phyloP scores from a whole-genome alignment of 2,113 vertebrate species.

The Eidolon helvum region DNA sequence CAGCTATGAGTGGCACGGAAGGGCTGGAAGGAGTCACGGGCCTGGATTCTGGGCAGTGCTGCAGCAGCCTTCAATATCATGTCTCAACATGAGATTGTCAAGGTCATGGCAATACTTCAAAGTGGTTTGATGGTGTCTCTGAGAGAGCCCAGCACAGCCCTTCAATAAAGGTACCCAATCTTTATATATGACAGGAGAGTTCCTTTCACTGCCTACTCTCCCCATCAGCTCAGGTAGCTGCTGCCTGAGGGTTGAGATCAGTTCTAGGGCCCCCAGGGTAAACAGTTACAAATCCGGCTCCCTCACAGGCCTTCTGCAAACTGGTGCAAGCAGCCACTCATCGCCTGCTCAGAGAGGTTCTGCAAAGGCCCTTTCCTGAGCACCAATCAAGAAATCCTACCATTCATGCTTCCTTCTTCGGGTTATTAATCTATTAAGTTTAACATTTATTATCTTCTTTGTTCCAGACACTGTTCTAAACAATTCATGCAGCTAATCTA shows the following conservation, averaged over 20 bases:
- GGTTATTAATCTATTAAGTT: background rate
- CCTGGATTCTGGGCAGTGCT: background rate
- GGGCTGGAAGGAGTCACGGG: too few species aligned
- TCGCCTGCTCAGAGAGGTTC: background rate
- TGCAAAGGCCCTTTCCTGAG: background rate
- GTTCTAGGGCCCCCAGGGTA: background rate
- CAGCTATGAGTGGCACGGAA: too few species aligned
- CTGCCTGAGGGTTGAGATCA: background rate
- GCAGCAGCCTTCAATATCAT: background rate
- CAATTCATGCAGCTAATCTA: background rate
- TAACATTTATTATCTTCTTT: background rate
- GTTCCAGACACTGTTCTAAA: background rate
- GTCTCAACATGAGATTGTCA: background rate
- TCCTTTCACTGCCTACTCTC: background rate
- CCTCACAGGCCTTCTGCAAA: background rate
- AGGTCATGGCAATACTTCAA: background rate
- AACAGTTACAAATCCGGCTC: background rate
- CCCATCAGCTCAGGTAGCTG: fast-evolving
- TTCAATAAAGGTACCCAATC: background rate
- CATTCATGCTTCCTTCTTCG: background rate
- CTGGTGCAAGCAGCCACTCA: too few species aligned
- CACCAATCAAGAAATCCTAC: background rate
- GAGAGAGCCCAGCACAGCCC: background rate
- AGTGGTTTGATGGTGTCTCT: background rate
- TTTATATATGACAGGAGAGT: background rate